Evolutionary conservation across 2,797 vertebrate genomes (phyloP).

Genomic region (Coreius guichenoti): DNA sequence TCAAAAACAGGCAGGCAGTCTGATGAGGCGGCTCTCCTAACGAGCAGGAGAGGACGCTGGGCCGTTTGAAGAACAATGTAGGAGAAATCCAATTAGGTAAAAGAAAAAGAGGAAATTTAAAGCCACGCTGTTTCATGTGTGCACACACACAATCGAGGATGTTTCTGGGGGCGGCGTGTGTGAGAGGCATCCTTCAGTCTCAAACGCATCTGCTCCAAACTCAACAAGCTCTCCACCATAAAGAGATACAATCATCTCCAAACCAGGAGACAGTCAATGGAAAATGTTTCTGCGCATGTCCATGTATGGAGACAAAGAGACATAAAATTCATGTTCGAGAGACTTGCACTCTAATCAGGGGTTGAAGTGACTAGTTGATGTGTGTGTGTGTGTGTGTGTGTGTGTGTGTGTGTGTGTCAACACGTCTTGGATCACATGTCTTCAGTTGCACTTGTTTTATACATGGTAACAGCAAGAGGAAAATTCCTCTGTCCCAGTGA

Average conservation of each 20-base stretch:
- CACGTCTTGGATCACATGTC: neutral
- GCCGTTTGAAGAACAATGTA: slow-evolving; percentile 82
- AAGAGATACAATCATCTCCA: slow-evolving; percentile 60
- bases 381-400: neutral
- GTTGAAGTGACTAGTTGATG: neutral
- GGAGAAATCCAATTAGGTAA: slow-evolving; percentile 82
- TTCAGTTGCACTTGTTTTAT: neutral
- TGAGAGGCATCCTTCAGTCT: slow-evolving; percentile 66
- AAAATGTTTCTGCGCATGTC: slow-evolving; percentile 15
- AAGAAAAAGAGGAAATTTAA: slow-evolving; percentile 76
- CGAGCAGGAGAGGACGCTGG: slow-evolving; percentile 64
- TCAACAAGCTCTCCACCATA: slow-evolving; percentile 69
- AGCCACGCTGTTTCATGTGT: slow-evolving; percentile 72
- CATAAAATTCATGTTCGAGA: neutral
- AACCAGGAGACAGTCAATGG: slow-evolving; percentile 49
- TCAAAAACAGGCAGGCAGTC: slow-evolving; percentile 76
- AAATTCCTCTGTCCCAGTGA: neutral
- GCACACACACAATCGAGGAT: slow-evolving; percentile 52
- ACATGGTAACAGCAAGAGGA: neutral
- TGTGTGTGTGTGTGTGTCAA: neutral
- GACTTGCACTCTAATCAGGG: neutral
- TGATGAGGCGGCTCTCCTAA: slow-evolving; percentile 76
- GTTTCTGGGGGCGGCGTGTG: slow-evolving; percentile 52
- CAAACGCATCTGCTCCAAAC: slow-evolving; percentile 68
- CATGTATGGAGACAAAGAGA: neutral